Evolutionary conservation across 2,888 invertebrate species (phyloP), one percentile per base, ranked within the genome.

Genomic region (Ochropacha duplaris): DNA sequence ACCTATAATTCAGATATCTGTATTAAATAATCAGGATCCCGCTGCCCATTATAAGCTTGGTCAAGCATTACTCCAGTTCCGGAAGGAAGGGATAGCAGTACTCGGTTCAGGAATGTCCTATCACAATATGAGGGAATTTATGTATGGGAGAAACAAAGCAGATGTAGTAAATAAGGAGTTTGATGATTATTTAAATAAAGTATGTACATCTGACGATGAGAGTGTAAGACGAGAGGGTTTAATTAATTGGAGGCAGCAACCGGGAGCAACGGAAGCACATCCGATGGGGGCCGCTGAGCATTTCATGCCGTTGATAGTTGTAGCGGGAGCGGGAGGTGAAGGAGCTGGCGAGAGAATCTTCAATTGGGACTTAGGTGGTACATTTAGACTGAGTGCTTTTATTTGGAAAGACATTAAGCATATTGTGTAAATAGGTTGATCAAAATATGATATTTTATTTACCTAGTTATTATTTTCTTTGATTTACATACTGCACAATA

Each of bases 81-180:
- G 92, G 2, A 89, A 87, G 71, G 91, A 92, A 65, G 92, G 91
- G 0, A 65, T 92, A 0, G 90, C 90, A 0, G 62, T 92, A 2
- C 59, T 92, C 0, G 92, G 92, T 0, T 92, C 92, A 0, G 92
- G 92, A 0, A 92, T 92, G 92, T 91, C 92, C 0, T 92, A 89
- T 49, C 92, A 92, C 50, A 92, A 92, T 52, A 92, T 92, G 92
- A 78, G 88, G 58, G 87, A 87, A 55, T 92, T 92, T 56, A 81
- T 67, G 70, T 71, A 60, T 0, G 72, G 74, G 4, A 66, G 84
- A 49, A 16, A 76, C 6, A 64, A 68, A 6, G 67, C 76, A 0
- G 59, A 63, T 3, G 87, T 91, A 22, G 76, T 92, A 0, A 92
- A 92, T 66, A 69, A 78, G 39, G 86, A 87, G 8, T 92, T 92